Evolutionary conservation across 2,113 vertebrate genomes (phyloP), one percentile per base, ranked within the genome.

Genomic region (Apeltes quadracus): DNA sequence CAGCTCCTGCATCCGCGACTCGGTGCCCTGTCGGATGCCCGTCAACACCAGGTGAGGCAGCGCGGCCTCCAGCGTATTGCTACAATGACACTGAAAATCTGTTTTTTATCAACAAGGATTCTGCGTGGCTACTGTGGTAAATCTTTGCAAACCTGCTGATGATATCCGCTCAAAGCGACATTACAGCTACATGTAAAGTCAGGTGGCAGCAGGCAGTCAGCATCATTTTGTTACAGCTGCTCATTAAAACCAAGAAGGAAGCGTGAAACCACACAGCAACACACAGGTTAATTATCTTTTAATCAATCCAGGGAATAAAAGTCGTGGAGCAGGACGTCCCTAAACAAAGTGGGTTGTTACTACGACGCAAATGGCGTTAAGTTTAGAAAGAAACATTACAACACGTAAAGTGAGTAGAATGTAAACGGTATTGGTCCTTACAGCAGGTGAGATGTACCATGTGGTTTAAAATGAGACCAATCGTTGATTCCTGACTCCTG

Each of bases 1-100:
- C 0, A 95, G 96, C 85, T 95, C 96, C 64, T 98, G 97, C 88
- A 97, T 98, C 84, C 92, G 96, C 11, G 96, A 98, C 89, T 96
- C 96, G 0, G 96, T 98, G 3, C 97, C 96, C 83, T 98, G 97
- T 76, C 92, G 96, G 25, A 93, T 93, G 81, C 96, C 96, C 32
- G 86, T 95, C 79, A 98, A 98, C 92, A 91, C 92, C 88, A 95
- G 95, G 96, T 96, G n/a, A n/a, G n/a, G n/a, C n/a, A n/a, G n/a
- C n/a, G n/a, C n/a, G n/a, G n/a, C n/a, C n/a, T n/a, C n/a, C n/a
- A n/a, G n/a, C n/a, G n/a, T n/a, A n/a, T n/a, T n/a, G n/a, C n/a
- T n/a, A n/a, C n/a, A n/a, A n/a, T n/a, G n/a, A n/a, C n/a, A n/a
- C n/a, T n/a, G n/a, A n/a, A n/a, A n/a, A n/a, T n/a, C n/a, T n/a